These are phyloP conservation scores for Xiphias gladius DNA, from an alignment of 2,113 vertebrate genomes.

Conservation along the genomic window DNA sequence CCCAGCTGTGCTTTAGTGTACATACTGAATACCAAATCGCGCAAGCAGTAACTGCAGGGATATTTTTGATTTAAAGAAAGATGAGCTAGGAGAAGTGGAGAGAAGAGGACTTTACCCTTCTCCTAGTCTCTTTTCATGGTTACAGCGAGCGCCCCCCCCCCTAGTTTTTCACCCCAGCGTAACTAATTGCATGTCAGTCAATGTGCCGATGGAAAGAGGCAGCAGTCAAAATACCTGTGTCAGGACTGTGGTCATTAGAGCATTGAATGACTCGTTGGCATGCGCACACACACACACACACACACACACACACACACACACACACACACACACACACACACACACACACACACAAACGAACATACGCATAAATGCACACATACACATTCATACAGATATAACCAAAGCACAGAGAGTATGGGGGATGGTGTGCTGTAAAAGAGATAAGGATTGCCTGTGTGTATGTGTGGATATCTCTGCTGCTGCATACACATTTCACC, in stretches of 20 bases:
- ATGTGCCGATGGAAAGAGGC: slow-evolving; percentile 79
- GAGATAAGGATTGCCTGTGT: slow-evolving; percentile 64
- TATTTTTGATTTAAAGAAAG: slow-evolving; percentile 71
- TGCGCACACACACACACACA: slow-evolving; percentile 34
- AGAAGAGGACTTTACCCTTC: slow-evolving; percentile 51
- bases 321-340: not conserved
- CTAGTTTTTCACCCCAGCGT: slow-evolving; percentile 63
- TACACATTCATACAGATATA: slow-evolving; percentile 20
- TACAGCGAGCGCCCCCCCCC: slow-evolving; percentile 52
- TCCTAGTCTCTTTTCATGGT: slow-evolving; percentile 59
- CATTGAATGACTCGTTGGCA: slow-evolving; percentile 69
- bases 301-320: slow-evolving; percentile 18
- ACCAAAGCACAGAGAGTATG: slow-evolving; percentile 50
- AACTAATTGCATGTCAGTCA: slow-evolving; percentile 81
- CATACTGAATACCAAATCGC: slow-evolving; percentile 50
- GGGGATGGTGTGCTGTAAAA: slow-evolving; percentile 66
- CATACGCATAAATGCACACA: not conserved
- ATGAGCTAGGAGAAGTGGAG: slow-evolving; percentile 44
- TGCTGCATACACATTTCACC: slow-evolving; percentile 56
- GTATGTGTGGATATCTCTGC: slow-evolving; percentile 27
- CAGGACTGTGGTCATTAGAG: slow-evolving; percentile 79
- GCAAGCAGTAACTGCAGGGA: slow-evolving; percentile 42
- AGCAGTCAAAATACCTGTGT: slow-evolving; percentile 81
- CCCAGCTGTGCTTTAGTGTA: slow-evolving; percentile 62
- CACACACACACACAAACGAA: not conserved